These are phyloP conservation scores for Tetrao urogallus DNA, from an alignment of 2,113 vertebrate species.

Conservation along the genomic window DNA sequence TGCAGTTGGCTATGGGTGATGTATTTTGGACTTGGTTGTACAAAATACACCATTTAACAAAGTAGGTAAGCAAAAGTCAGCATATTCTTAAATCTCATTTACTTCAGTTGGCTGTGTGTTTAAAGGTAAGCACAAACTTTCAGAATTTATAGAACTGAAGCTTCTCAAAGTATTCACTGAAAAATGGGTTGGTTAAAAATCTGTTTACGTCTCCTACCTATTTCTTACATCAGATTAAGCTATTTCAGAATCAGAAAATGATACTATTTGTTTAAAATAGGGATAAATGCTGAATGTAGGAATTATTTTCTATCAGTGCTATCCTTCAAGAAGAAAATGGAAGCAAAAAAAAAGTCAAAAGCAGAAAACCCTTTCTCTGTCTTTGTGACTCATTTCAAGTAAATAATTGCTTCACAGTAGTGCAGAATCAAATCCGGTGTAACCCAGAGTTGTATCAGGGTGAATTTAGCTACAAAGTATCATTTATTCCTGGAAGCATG, in stretches of 20 bases:
- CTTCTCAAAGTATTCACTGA: background rate
- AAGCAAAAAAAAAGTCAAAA: background rate
- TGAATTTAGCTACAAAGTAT: constrained; percentile 21
- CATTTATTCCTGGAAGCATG: background rate
- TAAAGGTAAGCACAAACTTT: background rate
- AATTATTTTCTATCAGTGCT: background rate
- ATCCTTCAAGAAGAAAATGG: background rate
- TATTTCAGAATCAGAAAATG: background rate
- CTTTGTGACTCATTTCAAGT: constrained; percentile 5
- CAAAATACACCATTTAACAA: background rate
- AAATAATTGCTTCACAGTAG: constrained; percentile 30
- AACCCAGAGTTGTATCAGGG: constrained; percentile 5
- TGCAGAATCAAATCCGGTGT: constrained; percentile 28
- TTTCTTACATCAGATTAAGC: background rate
- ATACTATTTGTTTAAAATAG: background rate
- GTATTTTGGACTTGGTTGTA: background rate
- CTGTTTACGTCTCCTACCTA: background rate
- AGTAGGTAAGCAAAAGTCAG: background rate
- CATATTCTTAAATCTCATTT: background rate
- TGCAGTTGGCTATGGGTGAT: background rate
- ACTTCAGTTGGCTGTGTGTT: background rate
- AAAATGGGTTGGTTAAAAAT: background rate
- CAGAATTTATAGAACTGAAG: background rate
- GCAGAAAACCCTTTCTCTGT: background rate
- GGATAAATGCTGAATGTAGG: background rate